Percentiles rank a stretch among this genome's conserved stretches.
phyloP scores from a whole-genome alignment of 2,113 vertebrate species.

The Indri indri region DNA sequence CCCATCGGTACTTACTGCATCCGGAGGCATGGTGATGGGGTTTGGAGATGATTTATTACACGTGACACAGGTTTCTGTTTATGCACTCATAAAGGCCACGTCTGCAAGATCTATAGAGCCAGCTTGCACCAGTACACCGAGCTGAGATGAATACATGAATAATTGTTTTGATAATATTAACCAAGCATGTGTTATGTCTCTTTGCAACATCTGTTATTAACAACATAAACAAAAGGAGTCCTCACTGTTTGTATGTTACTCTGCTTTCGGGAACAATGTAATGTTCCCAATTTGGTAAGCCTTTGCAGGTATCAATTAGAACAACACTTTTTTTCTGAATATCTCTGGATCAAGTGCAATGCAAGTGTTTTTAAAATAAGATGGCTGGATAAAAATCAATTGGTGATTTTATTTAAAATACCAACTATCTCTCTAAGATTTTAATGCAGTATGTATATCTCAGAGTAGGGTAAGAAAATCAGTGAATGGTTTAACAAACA shows the following conservation, averaged over 20 bases:
- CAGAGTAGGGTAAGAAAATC: background rate
- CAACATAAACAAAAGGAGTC: constrained; percentile 81
- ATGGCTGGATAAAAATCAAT: background rate
- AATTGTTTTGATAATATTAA: constrained; percentile 86
- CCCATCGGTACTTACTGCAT: constrained; percentile 24
- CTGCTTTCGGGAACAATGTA: constrained; percentile 68
- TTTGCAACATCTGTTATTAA: constrained; percentile 84
- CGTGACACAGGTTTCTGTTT: constrained; percentile 69
- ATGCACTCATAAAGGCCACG: constrained; percentile 72
- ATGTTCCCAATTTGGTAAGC: constrained; percentile 61
- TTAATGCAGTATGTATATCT: background rate
- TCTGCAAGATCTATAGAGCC: constrained; percentile 78
- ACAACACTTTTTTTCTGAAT: background rate
- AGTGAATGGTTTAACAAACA: background rate
- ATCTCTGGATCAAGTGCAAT: background rate
- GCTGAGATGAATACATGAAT: constrained; percentile 84
- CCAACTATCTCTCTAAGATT: background rate
- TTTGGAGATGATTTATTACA: constrained; percentile 73
- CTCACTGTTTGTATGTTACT: constrained; percentile 68
- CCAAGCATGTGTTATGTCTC: constrained; percentile 83
- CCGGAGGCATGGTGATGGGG: constrained; percentile 31
- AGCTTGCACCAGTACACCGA: constrained; percentile 76
- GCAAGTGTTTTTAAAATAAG: background rate
- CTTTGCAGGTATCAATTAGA: constrained; percentile 52
- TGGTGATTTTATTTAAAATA: background rate